Percentiles rank a stretch among this genome's conserved stretches.
Conservation (phyloP, 2,113 vertebrate species). For the Oreochromis aureus region DNA sequence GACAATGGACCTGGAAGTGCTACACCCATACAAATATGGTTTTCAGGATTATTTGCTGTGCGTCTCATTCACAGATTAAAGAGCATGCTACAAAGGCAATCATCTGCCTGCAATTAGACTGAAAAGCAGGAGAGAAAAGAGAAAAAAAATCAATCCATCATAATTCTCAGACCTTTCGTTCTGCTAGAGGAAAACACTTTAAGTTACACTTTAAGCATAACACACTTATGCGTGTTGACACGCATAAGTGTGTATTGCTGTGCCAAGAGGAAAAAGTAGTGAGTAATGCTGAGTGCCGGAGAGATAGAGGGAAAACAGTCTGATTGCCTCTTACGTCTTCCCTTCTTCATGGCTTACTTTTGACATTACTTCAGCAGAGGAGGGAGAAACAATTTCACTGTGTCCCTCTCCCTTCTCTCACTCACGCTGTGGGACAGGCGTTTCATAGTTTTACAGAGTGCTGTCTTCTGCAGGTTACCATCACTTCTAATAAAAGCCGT, state of each 20-base stretch:
- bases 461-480: slow-evolving; percentile 12
- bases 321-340: background rate
- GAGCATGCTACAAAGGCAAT: background rate
- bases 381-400: slow-evolving; percentile 7
- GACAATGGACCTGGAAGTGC: background rate
- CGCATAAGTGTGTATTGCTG: background rate
- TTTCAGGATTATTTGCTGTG: background rate
- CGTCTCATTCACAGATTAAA: background rate
- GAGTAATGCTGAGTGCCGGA: background rate
- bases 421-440: slow-evolving; percentile 2
- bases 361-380: slow-evolving; percentile 14
- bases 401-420: background rate
- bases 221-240: too few species aligned
- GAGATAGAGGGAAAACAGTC: background rate
- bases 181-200: background rate
- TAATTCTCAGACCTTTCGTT: background rate
- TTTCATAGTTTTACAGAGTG: slow-evolving; percentile 38
- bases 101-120: background rate
- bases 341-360: background rate
- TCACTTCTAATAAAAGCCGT: slow-evolving; percentile 40
- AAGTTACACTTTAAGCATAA: too few species aligned
- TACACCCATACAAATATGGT: background rate
- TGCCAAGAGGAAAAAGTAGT: background rate
- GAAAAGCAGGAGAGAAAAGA: background rate
- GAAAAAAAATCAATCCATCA: background rate